phyloP scores from a whole-genome alignment of 2,888 invertebrate species.

The Euzetes globulus region DNA sequence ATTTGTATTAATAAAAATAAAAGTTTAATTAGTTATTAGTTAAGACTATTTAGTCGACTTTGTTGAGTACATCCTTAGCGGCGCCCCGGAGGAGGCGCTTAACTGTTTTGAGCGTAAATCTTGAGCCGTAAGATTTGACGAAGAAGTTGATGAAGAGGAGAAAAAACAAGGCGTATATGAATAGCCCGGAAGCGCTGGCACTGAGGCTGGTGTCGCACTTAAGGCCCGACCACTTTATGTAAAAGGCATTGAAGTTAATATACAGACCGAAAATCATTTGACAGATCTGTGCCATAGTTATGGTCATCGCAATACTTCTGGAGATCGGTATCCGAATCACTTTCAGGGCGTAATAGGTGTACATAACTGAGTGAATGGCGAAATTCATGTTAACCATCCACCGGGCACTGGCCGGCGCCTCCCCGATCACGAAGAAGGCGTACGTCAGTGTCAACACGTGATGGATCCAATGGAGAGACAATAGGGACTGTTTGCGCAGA shows the following conservation, averaged over 20 bases:
- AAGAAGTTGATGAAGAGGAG: conserved; percentile 87
- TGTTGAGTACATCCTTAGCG: conserved; percentile 13
- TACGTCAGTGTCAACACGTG: conserved; percentile 74
- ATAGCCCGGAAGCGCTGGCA: conserved; percentile 77
- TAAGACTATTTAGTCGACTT: not conserved
- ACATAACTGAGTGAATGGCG: conserved; percentile 83
- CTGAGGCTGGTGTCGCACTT: conserved; percentile 75
- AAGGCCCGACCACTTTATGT: conserved; percentile 54
- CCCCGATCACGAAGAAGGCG: conserved; percentile 82
- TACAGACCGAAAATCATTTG: conserved; percentile 91
- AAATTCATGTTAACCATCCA: conserved; percentile 95
- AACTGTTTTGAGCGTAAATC: not conserved
- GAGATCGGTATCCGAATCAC: conserved; percentile 80
- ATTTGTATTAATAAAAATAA: no score
- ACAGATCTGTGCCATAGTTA: conserved; percentile 79
- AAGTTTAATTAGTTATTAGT: no score
- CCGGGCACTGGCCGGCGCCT: conserved; percentile 54
- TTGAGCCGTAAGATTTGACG: conserved; percentile 65
- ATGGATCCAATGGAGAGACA: conserved; percentile 94
- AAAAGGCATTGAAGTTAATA: conserved; percentile 80
- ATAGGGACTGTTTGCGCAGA: conserved; percentile 81
- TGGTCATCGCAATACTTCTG: conserved; percentile 67
- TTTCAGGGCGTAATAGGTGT: conserved; percentile 76
- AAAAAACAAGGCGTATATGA: conserved; percentile 91
- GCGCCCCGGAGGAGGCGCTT: not conserved